Base-by-base conservation (phyloP, 2,888 invertebrate species). In the Meandrusa payeni region DNA sequence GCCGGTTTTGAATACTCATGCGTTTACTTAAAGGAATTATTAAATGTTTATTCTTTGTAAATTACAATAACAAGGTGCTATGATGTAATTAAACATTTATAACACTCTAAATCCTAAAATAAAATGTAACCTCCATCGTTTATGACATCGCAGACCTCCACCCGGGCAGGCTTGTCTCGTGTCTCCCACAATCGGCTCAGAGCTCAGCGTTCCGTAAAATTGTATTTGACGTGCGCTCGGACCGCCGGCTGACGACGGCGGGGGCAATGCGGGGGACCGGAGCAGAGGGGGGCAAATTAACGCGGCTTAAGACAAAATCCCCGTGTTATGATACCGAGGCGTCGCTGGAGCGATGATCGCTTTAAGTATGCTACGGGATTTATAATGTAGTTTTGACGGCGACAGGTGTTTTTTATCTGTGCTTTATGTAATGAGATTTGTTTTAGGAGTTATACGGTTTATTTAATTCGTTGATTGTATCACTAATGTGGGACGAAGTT, bases 121-220 rank as follows among this genome's bases (percentile, higher is more conserved):
- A 41, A 45, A 48, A 42, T 64, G 47, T 66, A 75, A 38, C 41
- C 59, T 75, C 71, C 50, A 51, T 12, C 2, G 0, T 2, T 44
- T 38, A 15, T 0, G 1, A 23, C 41, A 45, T 57, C 52, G 5
- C n/a, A 1, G 10, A 6, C 23, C n/a, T 23, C 31, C n/a, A 11
- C 53, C 59, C 46, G 58, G 55, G 71, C 79, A 79, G 80, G 78
- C 76, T 82, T 79, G 81, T 77, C 69, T 73, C 76, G 62, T 69
- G 79, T 77, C 80, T 74, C 69, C 69, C 77, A 56, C 85, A 88
- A 87, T 87, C 88, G 88, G 88, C 88, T 88, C 86, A 87, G 86
- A 53, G 76, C 58, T 59, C 82, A 75, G 48, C 72, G 69, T 71
- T 64, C 66, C 86, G 85, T 79, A 83, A 87, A 88, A 88, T 88